Evolutionary conservation across 2,797 vertebrate genomes (phyloP).

Genomic region (Silurus lanzhouensis): DNA sequence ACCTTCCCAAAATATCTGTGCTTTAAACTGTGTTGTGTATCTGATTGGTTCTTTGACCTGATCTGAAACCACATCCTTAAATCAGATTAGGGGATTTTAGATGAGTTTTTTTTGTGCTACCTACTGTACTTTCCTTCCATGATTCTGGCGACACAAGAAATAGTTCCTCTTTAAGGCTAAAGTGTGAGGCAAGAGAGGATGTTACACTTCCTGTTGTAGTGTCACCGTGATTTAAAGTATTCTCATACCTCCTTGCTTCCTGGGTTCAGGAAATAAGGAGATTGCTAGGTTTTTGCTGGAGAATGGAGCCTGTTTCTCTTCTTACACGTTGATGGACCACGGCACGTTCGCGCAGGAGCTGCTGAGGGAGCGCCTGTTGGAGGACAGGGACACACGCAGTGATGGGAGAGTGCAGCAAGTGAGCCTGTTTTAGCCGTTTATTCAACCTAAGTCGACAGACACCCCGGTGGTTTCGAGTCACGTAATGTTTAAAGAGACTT

Average conservation of each 20-base stretch:
- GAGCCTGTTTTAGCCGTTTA: slow-evolving; percentile 23
- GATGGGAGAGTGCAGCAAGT: slow-evolving; percentile 49
- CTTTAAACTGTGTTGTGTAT: not conserved
- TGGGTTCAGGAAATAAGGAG: slow-evolving; percentile 82
- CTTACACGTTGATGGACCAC: slow-evolving; percentile 92
- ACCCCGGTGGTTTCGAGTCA: not conserved
- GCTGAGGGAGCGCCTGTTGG: slow-evolving; percentile 80
- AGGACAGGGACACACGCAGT: slow-evolving; percentile 53
- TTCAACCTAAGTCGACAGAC: too few species aligned
- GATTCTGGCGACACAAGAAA: slow-evolving; percentile 7
- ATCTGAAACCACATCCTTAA: not conserved
- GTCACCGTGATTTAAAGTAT: not conserved
- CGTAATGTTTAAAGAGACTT: not conserved
- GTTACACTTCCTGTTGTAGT: slow-evolving; percentile 36
- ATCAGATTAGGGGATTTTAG: slow-evolving; percentile 25
- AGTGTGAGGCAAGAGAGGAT: slow-evolving; percentile 25
- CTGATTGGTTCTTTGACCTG: not conserved
- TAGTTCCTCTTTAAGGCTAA: slow-evolving; percentile 56
- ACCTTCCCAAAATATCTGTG: not conserved
- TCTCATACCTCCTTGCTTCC: slow-evolving; percentile 41
- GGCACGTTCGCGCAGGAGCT: slow-evolving; percentile 82
- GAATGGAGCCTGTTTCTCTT: slow-evolving; percentile 89
- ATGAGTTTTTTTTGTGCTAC: not conserved
- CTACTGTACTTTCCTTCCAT: slow-evolving; percentile 24
- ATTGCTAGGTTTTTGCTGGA: slow-evolving; percentile 86